These are phyloP conservation scores for Encarsia formosa DNA, from an alignment of 2,888 invertebrate species.

Conservation along the genomic window DNA sequence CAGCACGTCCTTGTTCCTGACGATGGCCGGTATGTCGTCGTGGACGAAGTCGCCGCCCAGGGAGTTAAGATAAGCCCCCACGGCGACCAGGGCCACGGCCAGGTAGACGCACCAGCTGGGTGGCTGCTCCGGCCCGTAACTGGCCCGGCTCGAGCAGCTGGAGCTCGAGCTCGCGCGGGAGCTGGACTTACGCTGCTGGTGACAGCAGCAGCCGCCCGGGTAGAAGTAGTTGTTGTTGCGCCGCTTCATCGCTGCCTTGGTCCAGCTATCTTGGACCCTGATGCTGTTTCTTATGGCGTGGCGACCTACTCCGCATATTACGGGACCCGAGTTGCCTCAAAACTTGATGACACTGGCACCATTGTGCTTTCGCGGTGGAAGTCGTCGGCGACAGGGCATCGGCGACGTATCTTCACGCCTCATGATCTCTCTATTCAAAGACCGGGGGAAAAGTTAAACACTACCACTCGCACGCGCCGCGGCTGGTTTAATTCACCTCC, in stretches of 20 bases:
- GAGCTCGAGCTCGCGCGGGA: constrained; percentile 23
- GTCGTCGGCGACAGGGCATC: too few relatives aligned
- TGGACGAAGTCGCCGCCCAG: constrained; percentile 80
- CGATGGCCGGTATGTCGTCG: constrained; percentile 82
- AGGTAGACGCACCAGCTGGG: constrained; percentile 58
- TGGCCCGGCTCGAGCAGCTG: constrained; percentile 5
- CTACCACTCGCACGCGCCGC: too few relatives aligned
- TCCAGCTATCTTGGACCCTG: background rate
- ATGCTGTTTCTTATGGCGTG: too few relatives aligned
- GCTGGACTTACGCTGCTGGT: constrained; percentile 27
- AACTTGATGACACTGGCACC: too few relatives aligned
- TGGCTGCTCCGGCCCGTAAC: constrained; percentile 41
- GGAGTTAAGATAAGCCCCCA: constrained; percentile 69
- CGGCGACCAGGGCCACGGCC: constrained; percentile 63
- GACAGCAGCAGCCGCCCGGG: constrained; percentile 3
- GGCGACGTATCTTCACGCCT: too few relatives aligned
- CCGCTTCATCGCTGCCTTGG: background rate
- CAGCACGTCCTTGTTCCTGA: constrained; percentile 75
- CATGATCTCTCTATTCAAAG: too few relatives aligned
- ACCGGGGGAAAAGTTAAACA: too few relatives aligned
- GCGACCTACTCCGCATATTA: background rate
- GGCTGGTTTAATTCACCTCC: too few relatives aligned
- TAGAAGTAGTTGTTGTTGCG: background rate
- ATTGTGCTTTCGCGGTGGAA: too few relatives aligned
- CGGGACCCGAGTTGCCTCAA: background rate